Evolutionary conservation across 2,888 invertebrate genomes (phyloP).

Genomic region (Athripsodes cinereus): DNA sequence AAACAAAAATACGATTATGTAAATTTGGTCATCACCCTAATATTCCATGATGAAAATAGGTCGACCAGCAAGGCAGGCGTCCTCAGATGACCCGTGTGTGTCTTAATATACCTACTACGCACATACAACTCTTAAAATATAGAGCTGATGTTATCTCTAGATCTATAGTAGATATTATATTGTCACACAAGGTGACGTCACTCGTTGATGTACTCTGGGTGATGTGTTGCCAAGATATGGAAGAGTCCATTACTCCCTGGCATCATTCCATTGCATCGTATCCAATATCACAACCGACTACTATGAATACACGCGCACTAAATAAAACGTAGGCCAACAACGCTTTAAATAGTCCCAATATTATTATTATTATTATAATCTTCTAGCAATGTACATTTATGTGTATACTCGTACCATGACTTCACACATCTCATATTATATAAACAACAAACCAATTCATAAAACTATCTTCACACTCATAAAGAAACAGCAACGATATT

Average conservation of each 20-base stretch:
- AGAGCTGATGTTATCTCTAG: too few species aligned
- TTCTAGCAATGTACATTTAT: too few species aligned
- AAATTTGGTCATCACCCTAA: not conserved
- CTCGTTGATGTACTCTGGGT: conserved; percentile 7
- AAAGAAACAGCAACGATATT: too few species aligned
- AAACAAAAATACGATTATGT: not conserved
- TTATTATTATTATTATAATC: too few species aligned
- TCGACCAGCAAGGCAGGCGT: not conserved
- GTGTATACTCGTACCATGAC: too few species aligned
- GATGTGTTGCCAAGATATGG: conserved; percentile 12
- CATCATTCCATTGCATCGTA: not conserved
- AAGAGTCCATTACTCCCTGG: conserved; percentile 14
- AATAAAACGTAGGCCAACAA: conserved; percentile 1
- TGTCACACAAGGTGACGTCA: conserved; percentile 9
- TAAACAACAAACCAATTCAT: too few species aligned
- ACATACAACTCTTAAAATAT: not conserved
- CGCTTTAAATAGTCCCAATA: not conserved
- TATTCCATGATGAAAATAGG: not conserved
- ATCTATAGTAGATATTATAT: too few species aligned
- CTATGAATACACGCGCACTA: not conserved
- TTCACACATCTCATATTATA: too few species aligned
- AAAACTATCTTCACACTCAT: too few species aligned
- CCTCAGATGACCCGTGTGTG: not conserved
- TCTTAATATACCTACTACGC: not conserved
- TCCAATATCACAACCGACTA: not conserved